Conservation (phyloP, 2,888 invertebrate species). For the Galerucella calmariensis region DNA sequence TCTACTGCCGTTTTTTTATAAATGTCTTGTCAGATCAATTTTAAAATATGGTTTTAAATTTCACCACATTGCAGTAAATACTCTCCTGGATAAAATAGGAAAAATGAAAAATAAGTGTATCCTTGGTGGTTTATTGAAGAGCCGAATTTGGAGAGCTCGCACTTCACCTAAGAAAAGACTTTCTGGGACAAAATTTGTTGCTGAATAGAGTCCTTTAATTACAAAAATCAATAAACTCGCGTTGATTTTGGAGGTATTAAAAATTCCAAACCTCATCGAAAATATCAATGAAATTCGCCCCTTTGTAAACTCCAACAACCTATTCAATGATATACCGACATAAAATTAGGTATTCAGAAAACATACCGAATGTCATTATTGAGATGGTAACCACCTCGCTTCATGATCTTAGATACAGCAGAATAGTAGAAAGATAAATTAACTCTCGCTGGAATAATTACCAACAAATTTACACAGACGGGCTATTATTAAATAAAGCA, state of each 20-base stretch:
- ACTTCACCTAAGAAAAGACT: too few species aligned
- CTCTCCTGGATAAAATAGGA: too few species aligned
- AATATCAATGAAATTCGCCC: not conserved
- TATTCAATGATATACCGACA: not conserved
- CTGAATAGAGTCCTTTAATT: too few species aligned
- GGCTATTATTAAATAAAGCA: constrained; percentile 11
- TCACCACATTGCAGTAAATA: too few species aligned
- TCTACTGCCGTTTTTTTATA: too few species aligned
- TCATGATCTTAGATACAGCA: constrained; percentile 3
- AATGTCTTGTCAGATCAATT: too few species aligned
- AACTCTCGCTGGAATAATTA: constrained; percentile 10
- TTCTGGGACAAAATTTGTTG: too few species aligned
- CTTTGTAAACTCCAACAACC: not conserved
- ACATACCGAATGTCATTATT: constrained; percentile 6
- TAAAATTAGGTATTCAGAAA: constrained; percentile 2
- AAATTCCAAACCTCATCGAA: constrained; percentile 11
- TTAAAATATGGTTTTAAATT: too few species aligned
- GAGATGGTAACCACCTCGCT: not conserved
- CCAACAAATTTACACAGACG: constrained; percentile 11
- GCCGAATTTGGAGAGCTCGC: too few species aligned
- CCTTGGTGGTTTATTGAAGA: too few species aligned
- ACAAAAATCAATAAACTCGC: too few species aligned
- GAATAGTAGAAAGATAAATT: constrained; percentile 3
- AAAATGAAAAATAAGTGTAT: too few species aligned
- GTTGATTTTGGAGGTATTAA: not conserved